Conservation (phyloP, 2,888 invertebrate species). For the Ommatoiulus sabulosus region DNA sequence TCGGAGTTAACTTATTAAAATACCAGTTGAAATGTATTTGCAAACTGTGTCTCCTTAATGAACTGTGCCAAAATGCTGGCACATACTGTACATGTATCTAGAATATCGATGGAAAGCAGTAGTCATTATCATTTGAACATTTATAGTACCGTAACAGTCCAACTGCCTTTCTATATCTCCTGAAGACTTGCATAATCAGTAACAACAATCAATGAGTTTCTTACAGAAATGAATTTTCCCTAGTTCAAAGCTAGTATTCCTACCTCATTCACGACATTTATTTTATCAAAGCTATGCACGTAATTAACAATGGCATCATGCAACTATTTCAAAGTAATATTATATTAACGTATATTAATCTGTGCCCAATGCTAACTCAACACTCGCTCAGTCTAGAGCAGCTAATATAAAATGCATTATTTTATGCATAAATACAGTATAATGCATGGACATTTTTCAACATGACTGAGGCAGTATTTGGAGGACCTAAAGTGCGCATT, state of each 20-base stretch:
- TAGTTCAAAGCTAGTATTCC: background rate
- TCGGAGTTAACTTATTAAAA: too few species aligned
- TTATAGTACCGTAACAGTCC: background rate
- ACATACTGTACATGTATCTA: too few species aligned
- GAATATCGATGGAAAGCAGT: too few species aligned
- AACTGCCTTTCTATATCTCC: background rate
- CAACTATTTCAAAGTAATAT: constrained; percentile 21
- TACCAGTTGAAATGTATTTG: too few species aligned
- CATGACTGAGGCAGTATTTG: constrained; percentile 14
- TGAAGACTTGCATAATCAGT: constrained; percentile 2
- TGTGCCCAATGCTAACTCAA: background rate
- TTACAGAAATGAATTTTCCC: background rate
- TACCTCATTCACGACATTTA: constrained; percentile 15
- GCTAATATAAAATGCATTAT: background rate
- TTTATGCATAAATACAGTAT: constrained; percentile 22
- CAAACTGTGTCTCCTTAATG: too few species aligned
- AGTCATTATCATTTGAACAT: background rate
- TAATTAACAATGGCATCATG: background rate
- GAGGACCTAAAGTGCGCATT: constrained; percentile 4
- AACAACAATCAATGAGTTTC: background rate
- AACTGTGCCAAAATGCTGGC: too few species aligned
- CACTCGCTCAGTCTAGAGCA: background rate
- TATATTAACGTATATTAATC: constrained; percentile 26
- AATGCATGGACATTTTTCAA: background rate
- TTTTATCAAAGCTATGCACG: constrained; percentile 14